Evolutionary conservation across 2,888 invertebrate species (phyloP).

Genomic region (Cybosia mesomella): DNA sequence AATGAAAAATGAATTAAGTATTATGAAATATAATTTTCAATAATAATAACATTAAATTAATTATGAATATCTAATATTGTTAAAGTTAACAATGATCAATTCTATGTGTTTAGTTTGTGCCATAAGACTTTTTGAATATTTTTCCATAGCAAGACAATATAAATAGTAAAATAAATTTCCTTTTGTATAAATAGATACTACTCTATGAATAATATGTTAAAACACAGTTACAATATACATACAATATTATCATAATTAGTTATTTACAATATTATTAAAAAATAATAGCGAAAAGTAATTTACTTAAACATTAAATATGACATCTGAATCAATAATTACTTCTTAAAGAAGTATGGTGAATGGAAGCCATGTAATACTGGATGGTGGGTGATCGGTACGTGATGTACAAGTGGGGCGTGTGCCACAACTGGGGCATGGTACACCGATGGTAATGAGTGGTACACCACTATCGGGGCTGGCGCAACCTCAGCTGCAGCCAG

Average conservation of each 20-base stretch:
- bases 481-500: constrained; percentile 61
- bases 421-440: constrained; percentile 60
- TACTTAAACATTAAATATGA: background rate
- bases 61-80: too few relatives aligned
- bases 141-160: too few relatives aligned
- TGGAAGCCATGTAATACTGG: constrained; percentile 29
- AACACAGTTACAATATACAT: background rate
- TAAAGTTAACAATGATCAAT: too few relatives aligned
- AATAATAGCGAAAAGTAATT: background rate
- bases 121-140: too few relatives aligned
- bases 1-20: background rate
- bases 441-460: constrained; percentile 39
- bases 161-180: too few relatives aligned
- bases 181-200: too few relatives aligned
- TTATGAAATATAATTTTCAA: background rate
- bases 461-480: constrained; percentile 58
- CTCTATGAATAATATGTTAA: background rate
- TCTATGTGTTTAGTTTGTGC: too few relatives aligned
- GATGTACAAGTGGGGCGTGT: constrained; percentile 65
- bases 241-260: background rate
- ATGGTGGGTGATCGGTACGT: constrained; percentile 55
- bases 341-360: constrained; percentile 29
- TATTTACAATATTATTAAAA: background rate
- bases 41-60: background rate
- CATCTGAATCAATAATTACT: background rate